Percentiles rank a stretch among this genome's conserved stretches.
Evolutionary conservation across 2,113 vertebrate genomes (phyloP).

Genomic region (Columba janthina): DNA sequence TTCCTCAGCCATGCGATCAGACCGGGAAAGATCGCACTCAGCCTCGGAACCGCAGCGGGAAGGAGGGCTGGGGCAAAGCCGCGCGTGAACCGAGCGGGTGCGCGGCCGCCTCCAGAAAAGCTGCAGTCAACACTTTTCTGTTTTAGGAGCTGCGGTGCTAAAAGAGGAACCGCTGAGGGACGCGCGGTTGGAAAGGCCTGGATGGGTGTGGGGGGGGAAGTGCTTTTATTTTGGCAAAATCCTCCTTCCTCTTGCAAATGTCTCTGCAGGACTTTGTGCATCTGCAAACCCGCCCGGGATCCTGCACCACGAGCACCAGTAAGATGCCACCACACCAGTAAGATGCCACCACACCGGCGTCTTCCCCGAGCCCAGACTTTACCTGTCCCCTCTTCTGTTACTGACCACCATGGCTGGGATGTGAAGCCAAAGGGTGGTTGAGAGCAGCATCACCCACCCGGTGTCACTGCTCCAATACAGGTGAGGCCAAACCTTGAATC

Average conservation of each 20-base stretch:
- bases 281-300: not conserved
- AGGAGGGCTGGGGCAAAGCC: not conserved
- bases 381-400: too few relatives aligned
- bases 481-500: too few relatives aligned
- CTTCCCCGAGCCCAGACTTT: not conserved
- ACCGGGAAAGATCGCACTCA: not conserved
- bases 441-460: too few relatives aligned
- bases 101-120: constrained; percentile 39
- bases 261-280: not conserved
- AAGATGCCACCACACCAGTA: too few relatives aligned
- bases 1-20: constrained; percentile 47
- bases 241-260: not conserved
- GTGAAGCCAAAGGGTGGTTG: too few relatives aligned
- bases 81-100: not conserved
- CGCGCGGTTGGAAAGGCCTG: not conserved
- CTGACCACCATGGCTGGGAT: too few relatives aligned
- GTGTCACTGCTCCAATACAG: too few relatives aligned
- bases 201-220: not conserved
- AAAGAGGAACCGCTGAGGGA: constrained; percentile 38
- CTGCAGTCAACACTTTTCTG: not conserved
- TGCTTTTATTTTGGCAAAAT: not conserved
- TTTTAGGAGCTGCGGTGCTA: not conserved
- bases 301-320: accelerated
- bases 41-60: not conserved
- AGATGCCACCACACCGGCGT: not conserved